Base-by-base conservation (phyloP, 2,888 invertebrate species). In the Terebella lapidaria region DNA sequence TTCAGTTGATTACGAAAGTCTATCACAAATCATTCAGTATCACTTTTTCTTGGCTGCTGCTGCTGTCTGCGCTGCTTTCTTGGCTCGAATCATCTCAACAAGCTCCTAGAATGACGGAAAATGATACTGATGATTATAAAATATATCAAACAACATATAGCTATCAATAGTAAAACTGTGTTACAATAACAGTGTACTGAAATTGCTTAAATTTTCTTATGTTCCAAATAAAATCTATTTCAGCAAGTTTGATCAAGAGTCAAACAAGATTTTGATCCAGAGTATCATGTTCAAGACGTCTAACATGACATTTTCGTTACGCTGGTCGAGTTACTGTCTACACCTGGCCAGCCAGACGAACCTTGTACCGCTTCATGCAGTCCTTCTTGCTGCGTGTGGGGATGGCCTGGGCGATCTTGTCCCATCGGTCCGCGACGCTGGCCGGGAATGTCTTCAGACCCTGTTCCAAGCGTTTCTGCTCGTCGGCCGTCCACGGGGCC, bases 331-430 rank as follows among this genome's bases (percentile, higher is more conserved):
- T n/a, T n/a, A n/a, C n/a, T n/a, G n/a, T n/a, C n/a, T n/a, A n/a
- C 10, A 35, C 10, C 42, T n/a, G 10, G n/a, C n/a, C 42, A 35
- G 10, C n/a, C 42, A 35, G 10, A 35, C 42, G 58, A 60, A 81
- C 84, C 85, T 99, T 99, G 80, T 94, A 99, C 74, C 99, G 86
- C 72, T 90, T 90, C 87, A 99, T 90, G 81, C 99, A 99, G 80
- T 99, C 97, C 82, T 96, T 97, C 84, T 96, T 99, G 71, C 89
- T 88, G 74, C 96, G 86, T 71, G 89, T 88, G 1, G 94, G 93
- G 3, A 84, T 71, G 45, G 72, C 69, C 22, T 73, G 77, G 0
- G 96, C 89, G 67, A 99, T 95, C 77, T 89, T 87, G 72, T 97
- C 97, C 99, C 99, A 99, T 61, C 99, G 85, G 71, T 97, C 95